Conservation (phyloP, 2,797 vertebrate species). For the Pangasius krempfi region DNA sequence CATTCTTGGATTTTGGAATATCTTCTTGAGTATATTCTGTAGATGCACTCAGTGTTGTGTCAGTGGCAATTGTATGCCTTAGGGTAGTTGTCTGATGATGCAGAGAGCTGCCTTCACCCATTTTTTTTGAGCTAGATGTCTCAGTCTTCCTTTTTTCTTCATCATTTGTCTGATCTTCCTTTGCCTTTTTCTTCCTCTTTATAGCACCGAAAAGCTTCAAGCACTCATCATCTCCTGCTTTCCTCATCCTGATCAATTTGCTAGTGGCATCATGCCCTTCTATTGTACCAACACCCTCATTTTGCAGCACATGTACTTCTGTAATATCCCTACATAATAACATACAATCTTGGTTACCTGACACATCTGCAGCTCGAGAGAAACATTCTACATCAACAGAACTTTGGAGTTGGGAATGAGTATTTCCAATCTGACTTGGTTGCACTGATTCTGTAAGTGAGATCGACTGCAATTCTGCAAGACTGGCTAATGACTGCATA, state of each 20-base stretch:
- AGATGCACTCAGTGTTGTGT: constrained; percentile 15
- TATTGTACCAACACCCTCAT: background rate
- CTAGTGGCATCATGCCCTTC: background rate
- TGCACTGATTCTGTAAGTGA: background rate
- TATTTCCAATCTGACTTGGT: background rate
- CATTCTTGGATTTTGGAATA: constrained; percentile 1
- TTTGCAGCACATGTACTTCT: background rate
- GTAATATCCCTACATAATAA: background rate
- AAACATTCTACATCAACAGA: background rate
- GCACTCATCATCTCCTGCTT: background rate
- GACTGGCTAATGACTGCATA: background rate
- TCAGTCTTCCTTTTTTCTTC: background rate
- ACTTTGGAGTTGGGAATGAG: background rate
- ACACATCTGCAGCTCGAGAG: background rate
- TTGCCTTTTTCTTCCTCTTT: background rate
- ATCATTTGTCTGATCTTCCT: background rate
- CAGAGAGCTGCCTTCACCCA: background rate
- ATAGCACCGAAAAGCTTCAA: background rate
- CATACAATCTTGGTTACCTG: background rate
- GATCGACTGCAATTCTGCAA: background rate
- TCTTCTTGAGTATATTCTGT: constrained; percentile 31
- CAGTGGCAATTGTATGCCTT: constrained; percentile 5
- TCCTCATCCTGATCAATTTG: background rate
- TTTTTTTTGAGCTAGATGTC: background rate
- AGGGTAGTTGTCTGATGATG: constrained; percentile 19